Conservation (phyloP, 2,113 vertebrate species). For the Ardeotis arabs region DNA sequence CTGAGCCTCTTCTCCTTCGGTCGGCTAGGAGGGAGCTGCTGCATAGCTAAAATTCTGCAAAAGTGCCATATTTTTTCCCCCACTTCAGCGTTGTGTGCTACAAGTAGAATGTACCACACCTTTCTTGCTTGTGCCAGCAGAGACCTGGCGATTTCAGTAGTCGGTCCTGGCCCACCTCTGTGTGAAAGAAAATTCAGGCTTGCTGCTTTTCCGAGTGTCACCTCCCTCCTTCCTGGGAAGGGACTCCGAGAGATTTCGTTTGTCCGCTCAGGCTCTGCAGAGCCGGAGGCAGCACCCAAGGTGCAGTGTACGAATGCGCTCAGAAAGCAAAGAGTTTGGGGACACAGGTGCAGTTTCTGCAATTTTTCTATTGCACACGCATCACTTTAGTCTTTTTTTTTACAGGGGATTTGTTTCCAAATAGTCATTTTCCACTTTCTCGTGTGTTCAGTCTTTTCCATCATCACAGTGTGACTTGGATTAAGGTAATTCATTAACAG, state of each 20-base stretch:
- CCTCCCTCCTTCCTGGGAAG: background rate
- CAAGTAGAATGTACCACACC: background rate
- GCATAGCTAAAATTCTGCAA: background rate
- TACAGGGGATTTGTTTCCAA: background rate
- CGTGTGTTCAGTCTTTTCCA: background rate
- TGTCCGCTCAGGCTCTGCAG: background rate
- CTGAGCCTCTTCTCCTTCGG: background rate
- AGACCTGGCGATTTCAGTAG: background rate
- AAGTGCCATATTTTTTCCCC: background rate
- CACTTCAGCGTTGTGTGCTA: accelerated
- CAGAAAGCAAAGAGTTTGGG: background rate
- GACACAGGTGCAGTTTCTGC: background rate
- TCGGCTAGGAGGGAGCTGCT: background rate
- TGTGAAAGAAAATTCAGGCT: background rate
- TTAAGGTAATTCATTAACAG: slow-evolving; percentile 5
- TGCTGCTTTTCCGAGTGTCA: background rate
- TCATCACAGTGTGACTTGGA: background rate
- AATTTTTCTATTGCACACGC: background rate
- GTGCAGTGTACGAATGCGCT: accelerated
- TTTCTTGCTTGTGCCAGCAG: background rate
- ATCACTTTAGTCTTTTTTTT: background rate
- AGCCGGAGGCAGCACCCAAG: background rate
- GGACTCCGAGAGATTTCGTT: background rate
- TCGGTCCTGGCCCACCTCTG: background rate
- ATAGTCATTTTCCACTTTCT: background rate